Conservation (phyloP, 2,888 invertebrate genomes). For the Epiblema foenella region DNA sequence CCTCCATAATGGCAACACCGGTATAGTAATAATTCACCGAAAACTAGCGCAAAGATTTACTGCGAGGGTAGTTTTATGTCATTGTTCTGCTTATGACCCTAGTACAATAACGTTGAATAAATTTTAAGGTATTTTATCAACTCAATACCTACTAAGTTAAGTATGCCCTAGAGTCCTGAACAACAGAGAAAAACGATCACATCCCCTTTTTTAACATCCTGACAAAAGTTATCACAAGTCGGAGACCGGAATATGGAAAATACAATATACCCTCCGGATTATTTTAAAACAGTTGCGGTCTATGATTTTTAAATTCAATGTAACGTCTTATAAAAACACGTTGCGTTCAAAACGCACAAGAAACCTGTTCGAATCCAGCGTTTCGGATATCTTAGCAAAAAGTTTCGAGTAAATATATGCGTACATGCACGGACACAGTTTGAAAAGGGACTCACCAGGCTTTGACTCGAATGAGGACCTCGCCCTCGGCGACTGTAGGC, state of each 20-base stretch:
- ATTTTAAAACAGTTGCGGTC: conserved; percentile 3
- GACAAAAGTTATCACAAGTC: not conserved
- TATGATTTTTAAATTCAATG: conserved; percentile 24
- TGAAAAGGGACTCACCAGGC: conserved; percentile 89
- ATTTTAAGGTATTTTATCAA: not conserved
- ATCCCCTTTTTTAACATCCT: not conserved
- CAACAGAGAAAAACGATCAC: not conserved
- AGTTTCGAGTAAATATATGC: conserved; percentile 44
- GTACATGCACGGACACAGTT: conserved; percentile 42
- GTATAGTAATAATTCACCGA: not conserved
- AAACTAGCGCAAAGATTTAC: not conserved
- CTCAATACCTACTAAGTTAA: not conserved
- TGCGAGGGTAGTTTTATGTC: not conserved
- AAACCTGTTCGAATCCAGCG: conserved; percentile 44
- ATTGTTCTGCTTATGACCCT: not conserved
- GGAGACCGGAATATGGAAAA: not conserved
- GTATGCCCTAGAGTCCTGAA: not conserved
- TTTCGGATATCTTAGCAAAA: conserved; percentile 39
- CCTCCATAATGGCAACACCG: not conserved
- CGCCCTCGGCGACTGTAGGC: conserved; percentile 88
- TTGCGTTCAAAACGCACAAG: conserved; percentile 40
- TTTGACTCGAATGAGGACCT: conserved; percentile 93
- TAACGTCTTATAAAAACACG: conserved; percentile 35
- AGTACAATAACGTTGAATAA: not conserved
- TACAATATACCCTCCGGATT: conserved; percentile 18